phyloP scores from a whole-genome alignment of 2,797 vertebrate species.

The Phataginus tetradactyla region DNA sequence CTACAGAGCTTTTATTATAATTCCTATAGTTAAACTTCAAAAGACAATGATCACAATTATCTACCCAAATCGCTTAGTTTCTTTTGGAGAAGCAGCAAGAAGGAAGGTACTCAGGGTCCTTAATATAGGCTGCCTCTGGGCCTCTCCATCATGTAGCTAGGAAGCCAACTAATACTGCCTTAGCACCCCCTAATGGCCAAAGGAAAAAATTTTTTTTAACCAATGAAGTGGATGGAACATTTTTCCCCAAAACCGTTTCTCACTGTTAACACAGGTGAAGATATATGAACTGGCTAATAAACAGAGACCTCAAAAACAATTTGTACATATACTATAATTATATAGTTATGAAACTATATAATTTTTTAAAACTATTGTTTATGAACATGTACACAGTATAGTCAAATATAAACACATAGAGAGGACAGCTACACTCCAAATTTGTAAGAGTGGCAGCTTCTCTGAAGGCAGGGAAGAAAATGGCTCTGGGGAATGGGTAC shows the following conservation, averaged over 20 bases:
- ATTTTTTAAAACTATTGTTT: constrained; percentile 8
- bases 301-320: constrained; percentile 27
- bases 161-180: background rate
- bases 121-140: background rate
- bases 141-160: background rate
- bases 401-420: constrained; percentile 13
- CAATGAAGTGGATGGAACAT: constrained; percentile 24
- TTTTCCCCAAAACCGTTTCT: constrained; percentile 49
- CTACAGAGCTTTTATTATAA: constrained; percentile 1
- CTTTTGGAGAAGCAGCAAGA: constrained; percentile 5
- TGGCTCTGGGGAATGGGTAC: background rate
- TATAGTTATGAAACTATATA: background rate
- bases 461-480: background rate
- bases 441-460: background rate
- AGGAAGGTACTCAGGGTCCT: constrained; percentile 14
- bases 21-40: constrained; percentile 37
- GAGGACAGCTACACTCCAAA: constrained; percentile 8
- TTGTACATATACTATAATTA: background rate
- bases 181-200: constrained; percentile 59
- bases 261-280: constrained; percentile 22
- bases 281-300: constrained; percentile 1
- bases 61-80: constrained; percentile 28
- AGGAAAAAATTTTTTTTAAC: background rate
- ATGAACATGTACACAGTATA: background rate
- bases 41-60: background rate